These are phyloP conservation scores for Chironomus tentans DNA, from an alignment of 2,888 invertebrate species.

Conservation along the genomic window DNA sequence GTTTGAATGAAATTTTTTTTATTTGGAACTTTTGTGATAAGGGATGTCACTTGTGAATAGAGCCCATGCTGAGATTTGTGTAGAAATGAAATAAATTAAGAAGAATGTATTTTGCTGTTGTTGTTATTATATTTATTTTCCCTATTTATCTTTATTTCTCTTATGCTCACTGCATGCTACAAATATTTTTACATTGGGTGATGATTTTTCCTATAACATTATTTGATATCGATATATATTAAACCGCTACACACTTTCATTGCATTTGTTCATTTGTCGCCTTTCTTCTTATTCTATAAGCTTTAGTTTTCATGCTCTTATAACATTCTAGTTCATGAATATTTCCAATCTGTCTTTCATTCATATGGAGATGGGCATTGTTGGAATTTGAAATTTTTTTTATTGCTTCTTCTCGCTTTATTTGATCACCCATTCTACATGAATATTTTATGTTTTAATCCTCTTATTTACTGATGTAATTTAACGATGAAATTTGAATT, in stretches of 20 bases:
- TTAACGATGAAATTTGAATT: too few species aligned
- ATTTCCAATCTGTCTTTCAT: not conserved
- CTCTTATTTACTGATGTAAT: too few species aligned
- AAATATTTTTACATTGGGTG: slow-evolving; percentile 2
- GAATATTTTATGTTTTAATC: too few species aligned
- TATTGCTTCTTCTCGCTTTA: too few species aligned
- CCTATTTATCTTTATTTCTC: not conserved
- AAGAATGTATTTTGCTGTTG: not conserved
- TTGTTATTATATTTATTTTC: not conserved
- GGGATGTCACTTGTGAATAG: not conserved
- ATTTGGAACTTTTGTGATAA: too few species aligned
- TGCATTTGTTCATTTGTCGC: not conserved
- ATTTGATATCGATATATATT: slow-evolving; percentile 10
- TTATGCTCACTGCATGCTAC: slow-evolving; percentile 1
- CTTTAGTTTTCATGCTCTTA: not conserved
- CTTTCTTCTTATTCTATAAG: not conserved
- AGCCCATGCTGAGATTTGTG: not conserved
- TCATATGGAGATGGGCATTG: not conserved
- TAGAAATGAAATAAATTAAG: not conserved
- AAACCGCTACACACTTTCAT: not conserved
- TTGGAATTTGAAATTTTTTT: too few species aligned
- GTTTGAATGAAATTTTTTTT: too few species aligned
- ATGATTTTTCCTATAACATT: slow-evolving; percentile 11
- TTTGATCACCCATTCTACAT: too few species aligned
- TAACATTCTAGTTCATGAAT: not conserved